These are phyloP conservation scores for Parnassius mnemosyne DNA, from an alignment of 2,888 invertebrate species.

Conservation along the genomic window DNA sequence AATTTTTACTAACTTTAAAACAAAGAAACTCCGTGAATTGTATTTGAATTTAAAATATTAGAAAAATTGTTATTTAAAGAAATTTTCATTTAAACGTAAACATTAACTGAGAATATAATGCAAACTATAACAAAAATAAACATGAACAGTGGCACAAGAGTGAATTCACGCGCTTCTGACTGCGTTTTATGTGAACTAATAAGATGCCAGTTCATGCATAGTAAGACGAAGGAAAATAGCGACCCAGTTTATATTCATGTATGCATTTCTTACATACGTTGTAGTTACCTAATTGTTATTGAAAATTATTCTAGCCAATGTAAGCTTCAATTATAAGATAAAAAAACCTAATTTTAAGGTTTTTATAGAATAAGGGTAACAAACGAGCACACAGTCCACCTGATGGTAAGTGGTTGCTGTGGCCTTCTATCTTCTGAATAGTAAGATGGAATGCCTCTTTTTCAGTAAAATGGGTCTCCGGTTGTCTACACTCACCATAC, in stretches of 20 bases:
- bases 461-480: too few relatives aligned
- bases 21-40: too few relatives aligned
- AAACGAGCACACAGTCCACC: too few relatives aligned
- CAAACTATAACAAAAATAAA: slow-evolving; percentile 21
- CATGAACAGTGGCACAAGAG: slow-evolving; percentile 11
- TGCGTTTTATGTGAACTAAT: slow-evolving; percentile 19
- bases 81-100: neutral
- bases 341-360: too few relatives aligned
- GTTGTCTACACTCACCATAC: too few relatives aligned
- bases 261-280: slow-evolving; percentile 6
- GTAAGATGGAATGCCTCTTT: too few relatives aligned
- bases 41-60: neutral
- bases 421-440: too few relatives aligned
- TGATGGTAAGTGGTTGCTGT: too few relatives aligned
- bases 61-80: neutral
- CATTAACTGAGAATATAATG: slow-evolving; percentile 11
- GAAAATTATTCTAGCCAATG: slow-evolving; percentile 3
- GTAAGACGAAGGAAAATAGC: slow-evolving; percentile 13
- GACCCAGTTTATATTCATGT: slow-evolving; percentile 17
- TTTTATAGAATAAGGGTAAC: too few relatives aligned
- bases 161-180: slow-evolving; percentile 7
- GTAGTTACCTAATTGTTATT: slow-evolving; percentile 7
- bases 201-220: slow-evolving; percentile 23
- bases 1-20: too few relatives aligned
- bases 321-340: too few relatives aligned